Conservation (phyloP, 2,113 vertebrate species). For the Ciconia boyciana region DNA sequence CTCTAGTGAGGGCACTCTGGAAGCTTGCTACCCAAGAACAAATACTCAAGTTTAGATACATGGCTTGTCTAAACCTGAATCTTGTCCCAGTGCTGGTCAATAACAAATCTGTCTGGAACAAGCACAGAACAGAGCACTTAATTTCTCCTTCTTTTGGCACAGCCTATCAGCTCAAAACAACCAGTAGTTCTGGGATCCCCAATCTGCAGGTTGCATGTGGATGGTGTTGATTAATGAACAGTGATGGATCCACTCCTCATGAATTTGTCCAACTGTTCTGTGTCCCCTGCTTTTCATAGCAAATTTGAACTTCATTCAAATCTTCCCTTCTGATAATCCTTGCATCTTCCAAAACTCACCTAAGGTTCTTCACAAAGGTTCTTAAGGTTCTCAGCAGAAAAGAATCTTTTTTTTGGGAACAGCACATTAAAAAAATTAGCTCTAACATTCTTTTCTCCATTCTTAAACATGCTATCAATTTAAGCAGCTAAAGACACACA, state of each 20-base stretch:
- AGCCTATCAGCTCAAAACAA: not conserved
- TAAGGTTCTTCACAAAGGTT: not conserved
- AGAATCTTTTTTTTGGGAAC: not conserved
- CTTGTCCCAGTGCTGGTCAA: not conserved
- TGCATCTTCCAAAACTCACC: not conserved
- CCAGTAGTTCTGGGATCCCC: not conserved
- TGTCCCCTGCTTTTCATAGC: not conserved
- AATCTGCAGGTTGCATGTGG: not conserved
- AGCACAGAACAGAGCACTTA: not conserved
- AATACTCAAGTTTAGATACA: not conserved
- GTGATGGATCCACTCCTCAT: not conserved
- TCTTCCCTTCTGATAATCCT: not conserved
- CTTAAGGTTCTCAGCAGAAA: not conserved
- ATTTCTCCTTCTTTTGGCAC: not conserved
- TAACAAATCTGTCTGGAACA: not conserved
- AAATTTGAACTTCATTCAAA: not conserved
- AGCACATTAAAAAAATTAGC: not conserved
- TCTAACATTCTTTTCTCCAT: not conserved
- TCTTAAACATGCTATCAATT: not conserved
- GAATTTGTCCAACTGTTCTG: not conserved
- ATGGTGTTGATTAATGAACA: not conserved
- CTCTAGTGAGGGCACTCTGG: not conserved
- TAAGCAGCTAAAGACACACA: not conserved
- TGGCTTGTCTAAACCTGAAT: not conserved
- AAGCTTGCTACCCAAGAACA: not conserved